Conservation (phyloP, 2,797 vertebrate species). For the Eospalax fontanierii region DNA sequence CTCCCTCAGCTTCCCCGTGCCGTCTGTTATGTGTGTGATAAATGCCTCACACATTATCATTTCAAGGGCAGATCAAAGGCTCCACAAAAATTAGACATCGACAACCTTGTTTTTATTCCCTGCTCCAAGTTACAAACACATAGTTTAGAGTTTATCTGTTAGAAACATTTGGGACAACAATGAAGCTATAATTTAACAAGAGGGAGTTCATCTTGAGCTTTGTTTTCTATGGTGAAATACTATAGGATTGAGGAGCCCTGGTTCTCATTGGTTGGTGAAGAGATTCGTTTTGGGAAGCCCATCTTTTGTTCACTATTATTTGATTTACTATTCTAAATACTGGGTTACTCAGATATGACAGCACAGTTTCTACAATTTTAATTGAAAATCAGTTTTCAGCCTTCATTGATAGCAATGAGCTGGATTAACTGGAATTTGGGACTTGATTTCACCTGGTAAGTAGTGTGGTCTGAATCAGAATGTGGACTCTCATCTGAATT, state of each 20-base stretch:
- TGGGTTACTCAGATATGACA: background rate
- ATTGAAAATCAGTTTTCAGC: slow-evolving; percentile 25
- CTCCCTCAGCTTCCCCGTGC: slow-evolving; percentile 21
- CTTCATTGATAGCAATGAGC: background rate
- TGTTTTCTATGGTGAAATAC: background rate
- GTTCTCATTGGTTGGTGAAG: background rate
- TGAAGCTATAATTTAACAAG: background rate
- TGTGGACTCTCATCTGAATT: background rate
- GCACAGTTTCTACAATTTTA: background rate
- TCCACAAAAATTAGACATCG: background rate
- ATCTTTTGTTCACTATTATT: slow-evolving; percentile 26
- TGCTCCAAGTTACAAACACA: slow-evolving; percentile 36
- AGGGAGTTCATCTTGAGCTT: background rate
- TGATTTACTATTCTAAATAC: slow-evolving; percentile 29
- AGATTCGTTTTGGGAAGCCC: background rate
- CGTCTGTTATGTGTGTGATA: background rate
- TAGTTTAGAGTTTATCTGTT: slow-evolving; percentile 41
- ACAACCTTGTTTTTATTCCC: slow-evolving; percentile 51
- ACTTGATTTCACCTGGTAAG: background rate
- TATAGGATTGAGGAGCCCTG: background rate
- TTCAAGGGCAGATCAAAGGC: slow-evolving; percentile 41
- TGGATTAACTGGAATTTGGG: background rate
- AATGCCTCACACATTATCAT: slow-evolving; percentile 24
- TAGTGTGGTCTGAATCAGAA: background rate
- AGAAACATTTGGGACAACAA: slow-evolving; percentile 37